Evolutionary conservation across 2,113 vertebrate genomes (phyloP), one percentile per base, ranked within the genome.

Genomic region (Prunella fulvescens): DNA sequence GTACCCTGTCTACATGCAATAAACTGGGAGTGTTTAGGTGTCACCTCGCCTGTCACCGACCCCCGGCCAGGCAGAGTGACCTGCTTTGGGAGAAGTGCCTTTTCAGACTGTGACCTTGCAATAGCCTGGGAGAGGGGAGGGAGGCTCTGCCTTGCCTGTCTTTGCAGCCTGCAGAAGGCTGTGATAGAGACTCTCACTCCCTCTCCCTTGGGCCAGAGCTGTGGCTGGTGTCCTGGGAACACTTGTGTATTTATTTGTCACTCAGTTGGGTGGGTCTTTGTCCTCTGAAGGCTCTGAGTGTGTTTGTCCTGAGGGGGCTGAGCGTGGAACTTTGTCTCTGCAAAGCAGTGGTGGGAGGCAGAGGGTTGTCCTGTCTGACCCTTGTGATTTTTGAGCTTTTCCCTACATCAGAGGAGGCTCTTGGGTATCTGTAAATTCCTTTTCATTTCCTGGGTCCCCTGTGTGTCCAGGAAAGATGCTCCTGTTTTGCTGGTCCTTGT

Each of bases 1-100:
- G 57, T 48, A 47, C 76, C 95, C 45, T 64, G 7, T 71, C 72
- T 88, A 83, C 92, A 92, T 90, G 96, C 96, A 96, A 97, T 96
- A 96, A 96, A 86, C 86, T 83, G 92, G 94, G 95, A 96, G 93
- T 37, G 82, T 73, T 92, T 15, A 78, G 94, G 94, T 62, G 93
- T 92, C 86, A 64, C 90, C 74, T 92, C 0, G 35, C 90, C 78
- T 80, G 85, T 80, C 94, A 88, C 84, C 64, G 0, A 62, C 48
- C 86, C 92, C 67, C 12, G 28, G 94, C 92, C 92, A 57, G 82
- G 93, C 95, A 94, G 92, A 95, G 81, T 1, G 3, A 65, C 90
- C 94, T 82, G 93, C 88, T 96, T 90, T 94, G 93, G 93, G 95
- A 96, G 93, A 97, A 97, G 96, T 97, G 96, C 96, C 96, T 97